A percentile compares a stretch with the other conserved stretches of the same genome.
Evolutionary conservation across 1,140 invertebrate species (phyloP).

Genomic region (Sycophila sp.): DNA sequence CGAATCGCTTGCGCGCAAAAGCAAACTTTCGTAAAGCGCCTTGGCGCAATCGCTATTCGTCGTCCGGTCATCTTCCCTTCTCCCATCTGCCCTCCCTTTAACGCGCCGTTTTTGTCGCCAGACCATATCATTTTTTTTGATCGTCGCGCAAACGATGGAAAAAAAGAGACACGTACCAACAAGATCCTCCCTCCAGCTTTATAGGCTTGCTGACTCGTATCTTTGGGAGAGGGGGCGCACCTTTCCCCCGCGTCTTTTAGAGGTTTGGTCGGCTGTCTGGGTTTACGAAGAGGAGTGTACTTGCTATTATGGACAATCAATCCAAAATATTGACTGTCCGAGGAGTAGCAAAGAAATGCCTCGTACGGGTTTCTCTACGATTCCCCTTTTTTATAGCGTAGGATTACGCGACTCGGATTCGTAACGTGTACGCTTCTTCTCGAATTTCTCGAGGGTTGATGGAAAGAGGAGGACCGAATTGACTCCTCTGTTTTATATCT

Average conservation of each 20-base stretch:
- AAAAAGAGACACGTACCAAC: too few species aligned
- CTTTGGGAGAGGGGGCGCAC: background rate
- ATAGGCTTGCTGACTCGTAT: background rate
- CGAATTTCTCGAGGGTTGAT: conserved; percentile 17
- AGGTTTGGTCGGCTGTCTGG: conserved; percentile 50
- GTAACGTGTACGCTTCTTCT: conserved; percentile 3
- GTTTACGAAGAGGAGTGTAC: conserved; percentile 47
- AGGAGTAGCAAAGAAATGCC: conserved; percentile 21
- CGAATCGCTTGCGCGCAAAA: background rate
- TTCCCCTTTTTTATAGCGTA: conserved; percentile 15
- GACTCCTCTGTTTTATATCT: background rate
- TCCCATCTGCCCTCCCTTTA: background rate
- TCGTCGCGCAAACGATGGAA: conserved; percentile 42
- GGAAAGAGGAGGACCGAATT: background rate
- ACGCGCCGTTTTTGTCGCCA: conserved; percentile 44
- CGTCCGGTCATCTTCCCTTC: conserved; percentile 47
- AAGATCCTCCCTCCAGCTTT: conserved; percentile 1
- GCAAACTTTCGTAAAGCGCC: conserved; percentile 41
- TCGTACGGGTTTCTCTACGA: conserved; percentile 15
- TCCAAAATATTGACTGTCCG: conserved; percentile 53
- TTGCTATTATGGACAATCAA: conserved; percentile 59
- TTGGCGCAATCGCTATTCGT: conserved; percentile 53
- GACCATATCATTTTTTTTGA: conserved; percentile 61
- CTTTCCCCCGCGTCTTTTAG: background rate
- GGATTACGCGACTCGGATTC: conserved; percentile 9